Evolutionary conservation across 1,140 invertebrate species (phyloP), one percentile per base, ranked within the genome.

Genomic region (Drosophila neocordata): DNA sequence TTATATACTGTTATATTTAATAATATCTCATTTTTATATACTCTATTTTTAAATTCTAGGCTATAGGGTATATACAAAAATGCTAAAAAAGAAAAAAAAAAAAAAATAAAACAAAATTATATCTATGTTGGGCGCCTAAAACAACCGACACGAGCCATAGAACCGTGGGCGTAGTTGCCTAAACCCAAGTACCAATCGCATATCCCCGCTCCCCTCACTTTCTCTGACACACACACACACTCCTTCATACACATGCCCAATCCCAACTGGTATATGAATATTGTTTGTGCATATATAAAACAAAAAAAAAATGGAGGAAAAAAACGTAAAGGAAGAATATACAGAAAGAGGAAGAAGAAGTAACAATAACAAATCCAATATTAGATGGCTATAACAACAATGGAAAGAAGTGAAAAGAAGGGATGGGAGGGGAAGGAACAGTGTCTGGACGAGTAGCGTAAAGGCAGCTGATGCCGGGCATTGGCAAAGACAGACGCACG

Each of bases 311-410:
- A 8, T 57, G n/a, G n/a, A 34, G 20, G 11, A 53, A 37, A 58
- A 41, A 13, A 68, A 41, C 65, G 18, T 66, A 44, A 60, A 66
- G 69, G 5, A 61, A 34, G 31, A n/a, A 53, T 27, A 57, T 35
- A 13, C 65, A 74, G 61, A 13, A 34, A 61, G 41, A 63, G 48
- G 34, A 73, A 70, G 69, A 80, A 74, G 69, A 80, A 74, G 77
- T 80, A 80, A 80, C 81, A 84, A 85, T 85, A 85, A 77, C 81
- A 84, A 84, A 84, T 84, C 77, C 81, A 84, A 84, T 84, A 84
- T 85, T 80, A 85, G 77, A 85, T 77, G 81, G 69, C 77, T 66
- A 70, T 77, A 79, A 84, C 77, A 84, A 80, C 80, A 84, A 70
- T 65, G 77, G 69, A 66, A 70, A 70, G 65, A 73, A 84, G 80